Percentiles rank a stretch among this genome's conserved stretches.
Conservation (phyloP, 2,797 vertebrate species). For the Limosa lapponica region DNA sequence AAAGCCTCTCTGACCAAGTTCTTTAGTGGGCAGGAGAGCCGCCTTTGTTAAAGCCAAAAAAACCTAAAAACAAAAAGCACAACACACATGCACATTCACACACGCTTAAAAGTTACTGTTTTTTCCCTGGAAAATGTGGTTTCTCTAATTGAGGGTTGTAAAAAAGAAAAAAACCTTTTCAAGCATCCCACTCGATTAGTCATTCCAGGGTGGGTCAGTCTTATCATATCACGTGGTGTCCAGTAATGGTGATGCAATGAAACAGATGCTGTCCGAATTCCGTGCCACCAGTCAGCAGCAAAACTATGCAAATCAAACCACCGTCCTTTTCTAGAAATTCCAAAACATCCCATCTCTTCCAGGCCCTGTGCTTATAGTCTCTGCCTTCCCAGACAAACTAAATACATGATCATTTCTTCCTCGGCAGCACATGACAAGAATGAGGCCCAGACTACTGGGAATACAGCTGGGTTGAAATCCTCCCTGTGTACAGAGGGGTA, state of each 20-base stretch:
- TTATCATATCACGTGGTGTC: slow-evolving; percentile 77
- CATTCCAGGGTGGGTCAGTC: slow-evolving; percentile 76
- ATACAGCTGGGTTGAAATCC: not conserved
- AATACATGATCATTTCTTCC: not conserved
- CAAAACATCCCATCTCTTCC: slow-evolving; percentile 25
- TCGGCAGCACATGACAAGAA: not conserved
- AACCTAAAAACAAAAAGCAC: slow-evolving; percentile 2
- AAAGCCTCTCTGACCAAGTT: slow-evolving; percentile 63
- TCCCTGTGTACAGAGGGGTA: not conserved
- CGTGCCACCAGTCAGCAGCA: slow-evolving; percentile 58
- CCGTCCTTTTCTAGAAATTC: slow-evolving; percentile 40
- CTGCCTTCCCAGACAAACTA: not conserved
- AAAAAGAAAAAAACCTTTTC: slow-evolving; percentile 76
- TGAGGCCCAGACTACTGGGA: not conserved
- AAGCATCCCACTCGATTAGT: slow-evolving; percentile 80
- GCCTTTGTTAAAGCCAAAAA: slow-evolving; percentile 71
- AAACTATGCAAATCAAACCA: slow-evolving; percentile 68
- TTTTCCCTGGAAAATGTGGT: slow-evolving; percentile 84
- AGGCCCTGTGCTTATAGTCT: not conserved
- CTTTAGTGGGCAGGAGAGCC: slow-evolving; percentile 64
- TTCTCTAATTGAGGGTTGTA: slow-evolving; percentile 80
- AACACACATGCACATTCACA: slow-evolving; percentile 31
- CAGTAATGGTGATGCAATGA: slow-evolving; percentile 77
- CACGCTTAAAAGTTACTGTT: slow-evolving; percentile 73
- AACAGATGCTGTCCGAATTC: slow-evolving; percentile 63